phyloP scores from a whole-genome alignment of 2,797 vertebrate genomes.

The Danio tinwini region DNA sequence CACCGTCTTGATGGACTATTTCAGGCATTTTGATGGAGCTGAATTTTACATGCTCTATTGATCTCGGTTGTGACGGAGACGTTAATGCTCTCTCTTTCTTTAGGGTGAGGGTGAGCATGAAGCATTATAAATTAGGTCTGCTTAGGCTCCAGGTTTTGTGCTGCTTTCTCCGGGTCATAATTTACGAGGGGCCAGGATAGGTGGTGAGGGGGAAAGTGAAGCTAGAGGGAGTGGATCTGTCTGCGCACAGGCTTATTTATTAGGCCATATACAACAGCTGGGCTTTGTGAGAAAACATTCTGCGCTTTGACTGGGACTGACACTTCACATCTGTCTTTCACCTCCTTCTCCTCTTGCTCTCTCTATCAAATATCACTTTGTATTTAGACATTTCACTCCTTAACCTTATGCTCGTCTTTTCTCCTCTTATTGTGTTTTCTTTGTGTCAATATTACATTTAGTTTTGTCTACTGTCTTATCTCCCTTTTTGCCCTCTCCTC shows the following conservation, averaged over 20 bases:
- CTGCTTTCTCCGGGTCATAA: slow-evolving; percentile 48
- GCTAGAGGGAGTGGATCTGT: slow-evolving; percentile 32
- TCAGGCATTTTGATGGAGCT: slow-evolving; percentile 36
- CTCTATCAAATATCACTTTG: slow-evolving; percentile 21
- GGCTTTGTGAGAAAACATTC: slow-evolving; percentile 52
- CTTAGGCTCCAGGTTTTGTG: slow-evolving; percentile 43
- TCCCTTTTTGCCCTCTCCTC: background rate
- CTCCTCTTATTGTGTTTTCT: background rate
- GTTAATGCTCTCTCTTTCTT: slow-evolving; percentile 51
- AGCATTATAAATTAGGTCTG: slow-evolving; percentile 51
- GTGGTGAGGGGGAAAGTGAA: slow-evolving; percentile 19
- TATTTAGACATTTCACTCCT: slow-evolving; percentile 25
- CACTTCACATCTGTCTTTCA: slow-evolving; percentile 40
- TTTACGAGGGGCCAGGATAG: slow-evolving; percentile 40
- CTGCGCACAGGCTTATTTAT: slow-evolving; percentile 51
- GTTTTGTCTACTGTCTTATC: background rate
- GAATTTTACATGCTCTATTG: slow-evolving; percentile 50
- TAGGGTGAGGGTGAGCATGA: slow-evolving; percentile 18
- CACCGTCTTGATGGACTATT: slow-evolving; percentile 24
- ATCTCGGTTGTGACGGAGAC: slow-evolving; percentile 50
- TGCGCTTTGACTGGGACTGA: slow-evolving; percentile 35
- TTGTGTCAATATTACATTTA: background rate
- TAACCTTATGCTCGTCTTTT: background rate
- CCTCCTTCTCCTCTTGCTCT: slow-evolving; percentile 21
- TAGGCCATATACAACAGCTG: slow-evolving; percentile 48